These are phyloP conservation scores for Nematopogon swammerdamellus DNA, from an alignment of 2,888 invertebrate species.

Conservation along the genomic window DNA sequence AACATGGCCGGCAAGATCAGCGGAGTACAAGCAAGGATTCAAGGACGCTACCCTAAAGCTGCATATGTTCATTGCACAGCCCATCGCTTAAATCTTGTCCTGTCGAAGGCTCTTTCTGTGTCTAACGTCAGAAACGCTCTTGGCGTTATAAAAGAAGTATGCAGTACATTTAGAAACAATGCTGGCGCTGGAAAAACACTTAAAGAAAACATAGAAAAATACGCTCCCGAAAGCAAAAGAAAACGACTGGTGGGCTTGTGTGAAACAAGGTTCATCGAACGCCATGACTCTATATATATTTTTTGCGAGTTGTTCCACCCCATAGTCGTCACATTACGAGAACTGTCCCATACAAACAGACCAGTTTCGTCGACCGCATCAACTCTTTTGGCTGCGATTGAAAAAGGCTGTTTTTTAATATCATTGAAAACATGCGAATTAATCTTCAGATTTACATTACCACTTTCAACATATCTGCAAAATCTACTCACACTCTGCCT, in stretches of 20 bases:
- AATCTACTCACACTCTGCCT: no score
- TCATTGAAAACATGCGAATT: no score
- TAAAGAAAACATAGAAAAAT: slow-evolving; percentile 3
- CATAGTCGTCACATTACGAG: slow-evolving; percentile 2
- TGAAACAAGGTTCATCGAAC: slow-evolving; percentile 3
- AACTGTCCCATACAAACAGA: slow-evolving; percentile 2
- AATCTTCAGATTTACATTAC: no score
- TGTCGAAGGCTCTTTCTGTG: slow-evolving; percentile 3
- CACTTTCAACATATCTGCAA: no score
- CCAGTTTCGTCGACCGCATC: neutral
- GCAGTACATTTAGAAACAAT: slow-evolving; percentile 1
- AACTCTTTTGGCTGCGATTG: neutral
- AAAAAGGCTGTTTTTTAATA: no score
- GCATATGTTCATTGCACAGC: slow-evolving; percentile 2
- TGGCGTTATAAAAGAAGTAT: slow-evolving; percentile 3
- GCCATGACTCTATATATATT: slow-evolving; percentile 3
- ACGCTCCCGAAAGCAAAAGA: slow-evolving; percentile 1
- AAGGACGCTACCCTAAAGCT: slow-evolving; percentile 2
- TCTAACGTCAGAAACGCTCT: slow-evolving; percentile 2
- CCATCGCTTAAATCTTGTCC: slow-evolving; percentile 2
- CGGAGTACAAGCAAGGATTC: slow-evolving; percentile 3
- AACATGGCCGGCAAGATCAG: neutral
- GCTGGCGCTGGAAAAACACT: slow-evolving; percentile 1
- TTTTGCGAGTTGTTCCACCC: neutral
- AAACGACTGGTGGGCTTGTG: slow-evolving; percentile 3